Evolutionary conservation across 2,888 invertebrate genomes (phyloP).

Genomic region (Pinctada fucata): DNA sequence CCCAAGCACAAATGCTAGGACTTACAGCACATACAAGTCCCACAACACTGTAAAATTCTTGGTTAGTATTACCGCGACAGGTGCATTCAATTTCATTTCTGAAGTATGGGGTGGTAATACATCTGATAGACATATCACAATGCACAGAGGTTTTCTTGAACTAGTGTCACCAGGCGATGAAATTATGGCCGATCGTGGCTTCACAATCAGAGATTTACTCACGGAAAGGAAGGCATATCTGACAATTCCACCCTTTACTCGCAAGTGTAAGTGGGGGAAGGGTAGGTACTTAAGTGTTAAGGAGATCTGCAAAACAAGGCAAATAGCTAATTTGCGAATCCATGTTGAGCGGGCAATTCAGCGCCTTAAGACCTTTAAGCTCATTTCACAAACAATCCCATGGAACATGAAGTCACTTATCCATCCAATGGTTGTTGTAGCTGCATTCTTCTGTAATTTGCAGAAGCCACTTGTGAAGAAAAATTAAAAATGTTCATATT

Average conservation of each 20-base stretch:
- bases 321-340: conserved; percentile 2
- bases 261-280: too few relatives aligned
- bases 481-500: too few relatives aligned
- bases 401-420: conserved; percentile 21
- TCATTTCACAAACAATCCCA: conserved; percentile 8
- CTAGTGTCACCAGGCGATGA: conserved; percentile 23
- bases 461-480: conserved; percentile 2
- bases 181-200: conserved; percentile 28
- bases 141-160: conserved; percentile 20
- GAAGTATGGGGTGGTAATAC: conserved; percentile 18
- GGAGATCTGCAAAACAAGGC: too few relatives aligned
- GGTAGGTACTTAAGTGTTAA: too few relatives aligned
- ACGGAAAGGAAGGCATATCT: conserved; percentile 20
- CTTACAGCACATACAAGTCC: conserved; percentile 27
- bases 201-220: conserved; percentile 21
- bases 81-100: conserved; percentile 24
- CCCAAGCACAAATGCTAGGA: conserved; percentile 34
- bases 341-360: too few relatives aligned
- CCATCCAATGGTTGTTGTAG: conserved; percentile 8
- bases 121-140: conserved; percentile 10
- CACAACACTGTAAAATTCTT: conserved; percentile 16
- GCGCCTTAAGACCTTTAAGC: conserved; percentile 8
- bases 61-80: conserved; percentile 4
- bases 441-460: conserved; percentile 16
- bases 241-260: too few relatives aligned